A percentile compares a stretch with the other conserved stretches of the same genome.
These are phyloP conservation scores for Thamnaconus septentrionalis DNA, from an alignment of 2,113 vertebrate species.

Conservation along the genomic window DNA sequence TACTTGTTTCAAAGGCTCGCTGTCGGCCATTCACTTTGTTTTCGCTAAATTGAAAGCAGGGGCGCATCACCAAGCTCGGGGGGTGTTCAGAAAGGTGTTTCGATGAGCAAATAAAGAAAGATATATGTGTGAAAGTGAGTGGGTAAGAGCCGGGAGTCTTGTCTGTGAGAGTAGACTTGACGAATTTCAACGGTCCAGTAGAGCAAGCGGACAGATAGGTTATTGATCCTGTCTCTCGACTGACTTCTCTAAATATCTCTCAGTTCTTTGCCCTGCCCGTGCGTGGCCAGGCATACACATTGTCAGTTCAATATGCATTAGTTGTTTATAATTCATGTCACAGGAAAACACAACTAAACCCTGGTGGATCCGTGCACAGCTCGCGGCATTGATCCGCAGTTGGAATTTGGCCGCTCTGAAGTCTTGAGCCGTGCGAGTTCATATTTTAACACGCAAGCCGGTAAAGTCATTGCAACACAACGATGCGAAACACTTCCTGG, in stretches of 20 bases:
- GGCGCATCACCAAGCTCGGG: conserved; percentile 5
- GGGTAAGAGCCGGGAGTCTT: not conserved
- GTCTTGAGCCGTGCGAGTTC: conserved; percentile 12
- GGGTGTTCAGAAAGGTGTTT: conserved; percentile 10
- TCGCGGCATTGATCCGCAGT: conserved; percentile 40
- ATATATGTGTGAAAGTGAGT: not conserved
- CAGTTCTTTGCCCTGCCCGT: not conserved
- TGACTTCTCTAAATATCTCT: not conserved
- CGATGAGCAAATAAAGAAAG: not conserved
- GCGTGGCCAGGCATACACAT: conserved; percentile 8
- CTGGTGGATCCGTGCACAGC: conserved; percentile 19
- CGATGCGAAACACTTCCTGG: no score
- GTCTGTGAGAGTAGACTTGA: conserved; percentile 54
- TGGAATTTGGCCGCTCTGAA: conserved; percentile 16
- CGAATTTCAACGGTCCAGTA: conserved; percentile 60
- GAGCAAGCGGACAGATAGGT: conserved; percentile 29
- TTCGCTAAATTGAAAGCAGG: conserved; percentile 16
- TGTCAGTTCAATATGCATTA: conserved; percentile 9
- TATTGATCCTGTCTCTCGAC: conserved; percentile 52
- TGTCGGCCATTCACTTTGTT: not conserved
- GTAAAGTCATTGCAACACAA: not conserved
- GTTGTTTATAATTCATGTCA: conserved; percentile 58
- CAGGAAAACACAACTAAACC: conserved; percentile 37
- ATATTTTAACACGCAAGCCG: conserved; percentile 11
- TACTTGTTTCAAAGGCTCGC: not conserved